Conservation (phyloP, 2,888 invertebrate species). For the Dicyrtomina minuta region DNA sequence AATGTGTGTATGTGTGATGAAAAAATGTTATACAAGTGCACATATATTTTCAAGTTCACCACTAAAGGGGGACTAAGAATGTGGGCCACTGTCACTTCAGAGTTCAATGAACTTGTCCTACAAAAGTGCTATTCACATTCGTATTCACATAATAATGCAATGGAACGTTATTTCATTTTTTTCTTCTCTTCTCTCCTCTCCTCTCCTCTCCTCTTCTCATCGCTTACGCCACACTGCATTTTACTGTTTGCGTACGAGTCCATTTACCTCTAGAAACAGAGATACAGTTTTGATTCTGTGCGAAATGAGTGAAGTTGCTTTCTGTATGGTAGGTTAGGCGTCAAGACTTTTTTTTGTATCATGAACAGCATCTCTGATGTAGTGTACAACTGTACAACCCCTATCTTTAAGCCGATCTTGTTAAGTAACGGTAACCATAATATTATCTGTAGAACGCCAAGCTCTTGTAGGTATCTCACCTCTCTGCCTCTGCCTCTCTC, state of each 20-base stretch:
- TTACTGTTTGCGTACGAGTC: too few relatives aligned
- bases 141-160: constrained; percentile 8
- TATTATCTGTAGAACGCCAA: not conserved
- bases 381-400: not conserved
- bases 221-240: too few relatives aligned
- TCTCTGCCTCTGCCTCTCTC: too few relatives aligned
- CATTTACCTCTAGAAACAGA: too few relatives aligned
- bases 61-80: not conserved
- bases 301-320: not conserved
- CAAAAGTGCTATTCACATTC: constrained; percentile 26
- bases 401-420: not conserved
- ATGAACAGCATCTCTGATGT: too few relatives aligned
- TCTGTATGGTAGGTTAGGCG: too few relatives aligned
- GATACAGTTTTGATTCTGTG: not conserved
- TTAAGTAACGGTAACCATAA: constrained; percentile 29
- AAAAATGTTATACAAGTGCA: too few relatives aligned
- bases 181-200: not conserved
- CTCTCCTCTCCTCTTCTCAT: too few relatives aligned
- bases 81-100: constrained; percentile 30
- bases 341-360: too few relatives aligned
- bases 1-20: too few relatives aligned
- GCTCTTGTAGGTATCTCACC: too few relatives aligned
- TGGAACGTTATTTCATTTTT: constrained; percentile 5
- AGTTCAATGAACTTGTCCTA: constrained; percentile 34
- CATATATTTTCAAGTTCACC: not conserved